Evolutionary conservation across 2,888 invertebrate genomes (phyloP), one percentile per base, ranked within the genome.

Genomic region (Drosophila barbarae): DNA sequence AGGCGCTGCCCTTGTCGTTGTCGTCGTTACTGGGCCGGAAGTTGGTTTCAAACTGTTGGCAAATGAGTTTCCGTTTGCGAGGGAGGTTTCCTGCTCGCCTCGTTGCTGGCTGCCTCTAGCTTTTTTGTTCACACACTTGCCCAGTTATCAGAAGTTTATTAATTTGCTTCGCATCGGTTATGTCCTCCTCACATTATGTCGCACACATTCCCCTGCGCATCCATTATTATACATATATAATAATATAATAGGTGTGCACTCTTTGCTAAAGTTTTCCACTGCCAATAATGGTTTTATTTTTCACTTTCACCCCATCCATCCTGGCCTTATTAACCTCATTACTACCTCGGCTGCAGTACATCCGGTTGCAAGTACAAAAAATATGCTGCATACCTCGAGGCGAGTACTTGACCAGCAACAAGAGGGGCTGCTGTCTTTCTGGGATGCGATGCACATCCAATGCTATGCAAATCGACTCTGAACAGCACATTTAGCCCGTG

Each of bases 41-140:
- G 77, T 71, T 60, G 58, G 68, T 77, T 69, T 80, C 66, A 81
- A 80, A 78, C 77, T 73, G 72, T 60, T 81, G 78, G 74, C 81
- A 80, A 81, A 80, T 80, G 71, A 74, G 73, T 76, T 79, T 74
- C 77, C 77, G 77, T 66, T 74, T 69, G 58, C 68, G 53, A 67
- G 71, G 68, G 67, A 68, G 56, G 73, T 52, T 71, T 73, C 73
- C 72, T 72, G 73, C 63, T 58, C 49, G 26, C 38, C 28, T 53
- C 47, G 65, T 38, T 30, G 34, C 10, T 28, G 51, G 36, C 51
- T 36, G 57, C 41, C 66, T 46, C 34, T 55, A 13, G 35, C 10
- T 39, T 50, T 46, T 55, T 61, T 57, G 42, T 60, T 55, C 42
- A 41, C 52, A 64, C 54, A 55, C 54, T 49, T 46, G 46, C 61